Base-by-base conservation (phyloP, 2,888 invertebrate species). In the Phragmatobia fuliginosa region DNA sequence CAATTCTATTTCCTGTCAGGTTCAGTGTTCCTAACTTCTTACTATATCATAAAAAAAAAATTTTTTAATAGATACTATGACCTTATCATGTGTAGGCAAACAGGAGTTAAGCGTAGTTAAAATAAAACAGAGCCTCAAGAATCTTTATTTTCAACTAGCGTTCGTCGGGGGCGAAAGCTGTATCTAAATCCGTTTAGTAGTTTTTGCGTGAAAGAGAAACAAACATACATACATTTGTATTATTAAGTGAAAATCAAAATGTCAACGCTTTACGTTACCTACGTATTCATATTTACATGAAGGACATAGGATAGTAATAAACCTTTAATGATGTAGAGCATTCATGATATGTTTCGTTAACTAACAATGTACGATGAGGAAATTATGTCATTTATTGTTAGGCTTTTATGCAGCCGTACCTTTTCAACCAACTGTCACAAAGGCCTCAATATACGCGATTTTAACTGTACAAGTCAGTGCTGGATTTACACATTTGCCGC, bases 241-340 rank as follows among this genome's bases (percentile, higher is more conserved):
- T n/a, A n/a, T n/a, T 49, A 11, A n/a, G 21, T 49, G 10, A 49
- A 66, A 74, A 65, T 62, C 18, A 66, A 68, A 72, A 70, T 72
- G 72, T 74, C 76, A 72, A 45, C 56, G 32, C 41, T 72, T 66
- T 32, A 28, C 36, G 25, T 61, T 62, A 21, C 7, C 18, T 25
- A 62, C 56, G 5, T 56, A 65, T 36, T 62, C 71, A 72, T 72
- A 70, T 80, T 74, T 75, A 73, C 66, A n/a, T 52, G 36, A 62
- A 73, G 79, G 76, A 80, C 62, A 79, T 74, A 77, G 70, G 66
- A 68, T 31, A 62, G 67, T 33, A 61, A 45, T 58, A 61, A 78
- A 49, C 79, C 74, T 81, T 83, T 78, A 71, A 62, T 75, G 72
- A 72, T 64, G 62, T 66, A 63, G 62, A n/a, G 70, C 71, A 79